Conservation (phyloP, 2,113 vertebrate species). For the Parus major region DNA sequence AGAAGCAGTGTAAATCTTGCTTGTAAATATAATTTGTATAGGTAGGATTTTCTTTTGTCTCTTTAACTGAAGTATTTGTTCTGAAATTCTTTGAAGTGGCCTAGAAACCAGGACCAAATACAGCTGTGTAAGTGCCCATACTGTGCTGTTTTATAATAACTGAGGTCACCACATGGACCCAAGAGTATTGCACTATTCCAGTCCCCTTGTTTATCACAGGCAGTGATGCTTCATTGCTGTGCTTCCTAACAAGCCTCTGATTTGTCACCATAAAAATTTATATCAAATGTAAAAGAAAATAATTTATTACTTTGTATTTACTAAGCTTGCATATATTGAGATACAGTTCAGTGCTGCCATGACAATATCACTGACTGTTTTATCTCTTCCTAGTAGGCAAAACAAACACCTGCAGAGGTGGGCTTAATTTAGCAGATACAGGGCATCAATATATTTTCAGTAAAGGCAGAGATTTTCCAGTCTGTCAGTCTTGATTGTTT, state of each 20-base stretch:
- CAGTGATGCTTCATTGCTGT: not conserved
- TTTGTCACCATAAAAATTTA: not conserved
- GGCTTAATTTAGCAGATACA: not conserved
- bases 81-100: not conserved
- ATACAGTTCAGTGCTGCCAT: not conserved
- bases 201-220: not conserved
- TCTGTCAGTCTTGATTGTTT: not conserved
- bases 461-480: constrained; percentile 7
- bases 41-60: constrained; percentile 3
- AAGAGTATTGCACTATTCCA: not conserved
- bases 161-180: not conserved
- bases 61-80: not conserved
- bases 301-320: not conserved
- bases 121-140: not conserved
- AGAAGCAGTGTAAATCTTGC: not conserved
- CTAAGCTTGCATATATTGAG: not conserved
- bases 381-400: not conserved
- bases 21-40: not conserved
- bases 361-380: not conserved
- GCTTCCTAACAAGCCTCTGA: not conserved
- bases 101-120: not conserved
- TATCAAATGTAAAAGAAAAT: not conserved
- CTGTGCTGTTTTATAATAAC: not conserved
- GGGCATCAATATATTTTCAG: not conserved
- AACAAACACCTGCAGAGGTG: not conserved